These are phyloP conservation scores for Zalophus californianus DNA, from an alignment of 2,797 vertebrate genomes.

Conservation along the genomic window DNA sequence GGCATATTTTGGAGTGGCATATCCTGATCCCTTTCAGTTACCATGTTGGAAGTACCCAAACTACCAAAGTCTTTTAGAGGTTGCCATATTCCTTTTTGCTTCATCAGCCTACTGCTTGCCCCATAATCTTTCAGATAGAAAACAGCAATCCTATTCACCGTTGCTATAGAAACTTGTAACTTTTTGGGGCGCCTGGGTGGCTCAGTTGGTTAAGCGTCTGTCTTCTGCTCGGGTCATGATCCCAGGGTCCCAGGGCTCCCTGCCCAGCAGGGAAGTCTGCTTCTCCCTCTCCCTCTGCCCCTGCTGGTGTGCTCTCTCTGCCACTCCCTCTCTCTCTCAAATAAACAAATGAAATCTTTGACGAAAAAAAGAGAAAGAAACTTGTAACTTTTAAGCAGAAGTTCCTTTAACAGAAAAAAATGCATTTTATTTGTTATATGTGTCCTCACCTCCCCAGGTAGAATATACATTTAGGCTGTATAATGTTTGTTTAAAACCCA, in stretches of 20 bases:
- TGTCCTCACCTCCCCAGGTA: not conserved
- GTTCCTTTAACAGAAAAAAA: not conserved
- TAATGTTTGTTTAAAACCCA: conserved; percentile 41
- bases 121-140: not conserved
- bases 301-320: not conserved
- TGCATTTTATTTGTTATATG: not conserved
- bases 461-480: not conserved
- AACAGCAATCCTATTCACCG: not conserved
- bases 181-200: not conserved
- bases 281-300: not conserved
- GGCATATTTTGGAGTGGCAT: not conserved
- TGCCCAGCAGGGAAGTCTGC: not conserved
- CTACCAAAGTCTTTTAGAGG: not conserved
- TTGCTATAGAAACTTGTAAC: not conserved
- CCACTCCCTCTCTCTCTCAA: not conserved
- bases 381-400: not conserved
- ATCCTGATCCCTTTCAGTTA: not conserved
- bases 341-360: not conserved
- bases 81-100: not conserved
- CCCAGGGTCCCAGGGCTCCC: too few relatives aligned
- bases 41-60: not conserved
- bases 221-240: not conserved
- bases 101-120: not conserved
- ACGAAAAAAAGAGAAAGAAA: not conserved
- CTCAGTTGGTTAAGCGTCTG: not conserved